A percentile compares a stretch with the other conserved stretches of the same genome.
Evolutionary conservation across 2,113 vertebrate species (phyloP).

Genomic region (Phodopus roborovskii): DNA sequence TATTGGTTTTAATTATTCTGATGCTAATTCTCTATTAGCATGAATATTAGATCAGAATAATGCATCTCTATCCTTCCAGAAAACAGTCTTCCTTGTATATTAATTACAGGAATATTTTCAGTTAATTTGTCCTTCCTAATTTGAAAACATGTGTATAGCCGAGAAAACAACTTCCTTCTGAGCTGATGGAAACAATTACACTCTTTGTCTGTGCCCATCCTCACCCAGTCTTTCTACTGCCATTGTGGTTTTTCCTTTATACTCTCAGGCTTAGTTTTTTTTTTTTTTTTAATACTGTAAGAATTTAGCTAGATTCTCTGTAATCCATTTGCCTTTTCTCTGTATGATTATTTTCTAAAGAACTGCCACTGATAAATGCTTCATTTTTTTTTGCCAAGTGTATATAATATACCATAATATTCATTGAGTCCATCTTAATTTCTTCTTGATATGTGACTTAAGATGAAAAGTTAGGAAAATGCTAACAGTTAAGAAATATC

Average conservation of each 20-base stretch:
- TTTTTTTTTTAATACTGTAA: not conserved
- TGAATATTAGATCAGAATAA: constrained; percentile 57
- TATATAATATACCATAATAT: not conserved
- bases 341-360: constrained; percentile 40
- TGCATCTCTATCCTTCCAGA: constrained; percentile 51
- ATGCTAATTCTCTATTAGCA: constrained; percentile 53
- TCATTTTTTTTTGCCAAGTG: not conserved
- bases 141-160: constrained; percentile 66
- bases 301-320: constrained; percentile 47
- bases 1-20: constrained; percentile 63
- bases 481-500: not conserved
- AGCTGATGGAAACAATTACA: constrained; percentile 52
- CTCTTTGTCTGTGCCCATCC: constrained; percentile 15
- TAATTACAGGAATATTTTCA: constrained; percentile 67
- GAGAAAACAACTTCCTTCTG: constrained; percentile 68
- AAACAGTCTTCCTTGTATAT: constrained; percentile 65
- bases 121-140: constrained; percentile 65
- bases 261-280: not conserved
- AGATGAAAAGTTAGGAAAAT: constrained; percentile 30
- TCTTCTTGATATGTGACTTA: constrained; percentile 40
- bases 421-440: constrained; percentile 42
- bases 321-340: not conserved
- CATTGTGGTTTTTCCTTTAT: not conserved
- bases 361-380: constrained; percentile 43
- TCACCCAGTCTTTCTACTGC: not conserved